phyloP scores from a whole-genome alignment of 2,888 invertebrate species.

The Drosophila parthenogenetica region DNA sequence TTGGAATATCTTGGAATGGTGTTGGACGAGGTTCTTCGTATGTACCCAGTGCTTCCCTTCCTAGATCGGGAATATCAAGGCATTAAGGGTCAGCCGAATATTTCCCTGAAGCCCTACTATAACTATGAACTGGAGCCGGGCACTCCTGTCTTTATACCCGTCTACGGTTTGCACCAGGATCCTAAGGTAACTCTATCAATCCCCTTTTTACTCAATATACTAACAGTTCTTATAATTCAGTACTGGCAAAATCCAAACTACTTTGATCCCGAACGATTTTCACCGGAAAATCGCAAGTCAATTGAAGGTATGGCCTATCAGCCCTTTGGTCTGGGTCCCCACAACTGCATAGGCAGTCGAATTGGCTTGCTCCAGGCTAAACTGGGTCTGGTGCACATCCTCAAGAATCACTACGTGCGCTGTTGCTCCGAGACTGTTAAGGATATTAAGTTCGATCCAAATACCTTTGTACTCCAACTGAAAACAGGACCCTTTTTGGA shows the following conservation, averaged over 20 bases:
- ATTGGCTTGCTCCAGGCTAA: constrained; percentile 82
- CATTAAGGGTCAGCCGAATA: constrained; percentile 53
- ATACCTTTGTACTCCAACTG: constrained; percentile 75
- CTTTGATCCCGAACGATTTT: constrained; percentile 84
- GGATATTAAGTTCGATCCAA: constrained; percentile 76
- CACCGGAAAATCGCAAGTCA: constrained; percentile 72
- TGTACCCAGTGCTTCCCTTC: constrained; percentile 84
- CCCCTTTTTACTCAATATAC: background rate
- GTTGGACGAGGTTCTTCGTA: constrained; percentile 81
- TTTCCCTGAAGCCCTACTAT: constrained; percentile 79
- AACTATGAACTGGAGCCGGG: constrained; percentile 76
- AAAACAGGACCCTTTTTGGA: constrained; percentile 73
- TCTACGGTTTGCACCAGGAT: constrained; percentile 83
- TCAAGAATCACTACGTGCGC: constrained; percentile 82
- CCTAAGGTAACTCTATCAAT: constrained; percentile 70
- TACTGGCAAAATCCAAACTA: constrained; percentile 82
- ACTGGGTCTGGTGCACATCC: constrained; percentile 81
- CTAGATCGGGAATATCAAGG: constrained; percentile 82
- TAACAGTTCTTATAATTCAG: constrained; percentile 43
- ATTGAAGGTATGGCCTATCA: constrained; percentile 76
- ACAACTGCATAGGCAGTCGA: constrained; percentile 83
- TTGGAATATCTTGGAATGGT: constrained; percentile 85
- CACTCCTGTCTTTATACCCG: constrained; percentile 82
- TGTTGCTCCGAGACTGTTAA: constrained; percentile 66
- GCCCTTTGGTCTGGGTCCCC: constrained; percentile 83